phyloP scores from a whole-genome alignment of 2,888 invertebrate genomes.

The Steinernema hermaphroditum region DNA sequence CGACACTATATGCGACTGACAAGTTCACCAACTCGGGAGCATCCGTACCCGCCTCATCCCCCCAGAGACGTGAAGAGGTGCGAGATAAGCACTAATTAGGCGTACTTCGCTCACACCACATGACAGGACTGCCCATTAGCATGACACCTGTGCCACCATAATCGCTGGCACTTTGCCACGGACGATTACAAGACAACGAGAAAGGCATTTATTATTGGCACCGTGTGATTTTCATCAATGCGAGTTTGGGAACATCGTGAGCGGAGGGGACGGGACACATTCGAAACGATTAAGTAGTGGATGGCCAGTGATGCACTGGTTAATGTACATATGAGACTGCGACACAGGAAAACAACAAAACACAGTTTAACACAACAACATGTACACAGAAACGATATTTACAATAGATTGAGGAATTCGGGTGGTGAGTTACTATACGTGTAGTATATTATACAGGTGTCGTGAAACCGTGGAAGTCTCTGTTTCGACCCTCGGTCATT shows the following conservation, averaged over 20 bases:
- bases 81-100: no score
- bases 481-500: neutral
- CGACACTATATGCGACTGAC: no score
- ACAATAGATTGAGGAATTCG: slow-evolving; percentile 12
- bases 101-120: no score
- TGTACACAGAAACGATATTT: slow-evolving; percentile 16
- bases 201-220: slow-evolving; percentile 23
- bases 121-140: no score
- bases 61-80: no score
- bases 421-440: neutral
- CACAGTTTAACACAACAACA: slow-evolving; percentile 18
- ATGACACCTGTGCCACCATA: no score
- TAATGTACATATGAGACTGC: neutral
- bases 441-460: neutral
- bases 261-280: neutral
- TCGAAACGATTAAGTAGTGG: neutral
- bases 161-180: no score
- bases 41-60: no score
- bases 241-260: neutral
- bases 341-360: slow-evolving; percentile 13
- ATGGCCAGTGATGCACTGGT: slow-evolving; percentile 1
- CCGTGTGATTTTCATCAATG: slow-evolving; percentile 17
- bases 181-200: neutral
- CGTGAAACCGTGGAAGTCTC: slow-evolving; percentile 1
- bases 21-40: no score